Percentiles rank a stretch among this genome's conserved stretches.
Evolutionary conservation across 2,797 vertebrate genomes (phyloP).

Genomic region (Pithecia hirsuta): DNA sequence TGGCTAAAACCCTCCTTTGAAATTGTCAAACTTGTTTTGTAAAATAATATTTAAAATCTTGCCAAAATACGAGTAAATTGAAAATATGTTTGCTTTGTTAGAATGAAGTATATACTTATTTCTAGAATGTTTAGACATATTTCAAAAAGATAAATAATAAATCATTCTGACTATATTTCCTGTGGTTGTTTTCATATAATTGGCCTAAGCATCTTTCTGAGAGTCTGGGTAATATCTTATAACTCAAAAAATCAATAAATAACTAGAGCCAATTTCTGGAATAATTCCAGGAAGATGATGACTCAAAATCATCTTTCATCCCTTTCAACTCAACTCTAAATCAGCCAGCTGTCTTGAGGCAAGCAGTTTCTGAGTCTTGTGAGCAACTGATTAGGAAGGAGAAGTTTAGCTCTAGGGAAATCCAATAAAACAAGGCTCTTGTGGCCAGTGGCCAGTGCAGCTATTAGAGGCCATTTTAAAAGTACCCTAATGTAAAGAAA

Average conservation of each 20-base stretch:
- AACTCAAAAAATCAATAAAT: background rate
- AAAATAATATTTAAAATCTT: background rate
- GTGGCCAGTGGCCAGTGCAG: too few relatives aligned
- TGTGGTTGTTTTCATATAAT: background rate
- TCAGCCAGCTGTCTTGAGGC: background rate
- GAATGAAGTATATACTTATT: background rate
- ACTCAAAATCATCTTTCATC: background rate
- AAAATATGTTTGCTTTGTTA: background rate
- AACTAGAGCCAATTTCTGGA: background rate
- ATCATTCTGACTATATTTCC: background rate
- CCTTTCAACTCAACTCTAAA: background rate
- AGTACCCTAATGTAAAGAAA: background rate
- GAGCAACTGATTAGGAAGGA: background rate
- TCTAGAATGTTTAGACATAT: background rate
- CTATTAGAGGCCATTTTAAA: background rate
- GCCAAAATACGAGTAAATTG: background rate
- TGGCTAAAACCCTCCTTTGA: background rate
- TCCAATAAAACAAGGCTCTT: background rate
- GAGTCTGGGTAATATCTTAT: background rate
- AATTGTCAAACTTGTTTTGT: background rate
- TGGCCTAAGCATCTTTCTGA: background rate
- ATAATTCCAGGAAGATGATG: background rate
- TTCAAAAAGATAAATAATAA: background rate
- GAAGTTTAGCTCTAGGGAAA: background rate
- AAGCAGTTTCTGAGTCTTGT: background rate